A percentile compares a stretch with the other conserved stretches of the same genome.
Conservation (phyloP, 2,888 invertebrate species). For the Hirtodrosophila trivittata region DNA sequence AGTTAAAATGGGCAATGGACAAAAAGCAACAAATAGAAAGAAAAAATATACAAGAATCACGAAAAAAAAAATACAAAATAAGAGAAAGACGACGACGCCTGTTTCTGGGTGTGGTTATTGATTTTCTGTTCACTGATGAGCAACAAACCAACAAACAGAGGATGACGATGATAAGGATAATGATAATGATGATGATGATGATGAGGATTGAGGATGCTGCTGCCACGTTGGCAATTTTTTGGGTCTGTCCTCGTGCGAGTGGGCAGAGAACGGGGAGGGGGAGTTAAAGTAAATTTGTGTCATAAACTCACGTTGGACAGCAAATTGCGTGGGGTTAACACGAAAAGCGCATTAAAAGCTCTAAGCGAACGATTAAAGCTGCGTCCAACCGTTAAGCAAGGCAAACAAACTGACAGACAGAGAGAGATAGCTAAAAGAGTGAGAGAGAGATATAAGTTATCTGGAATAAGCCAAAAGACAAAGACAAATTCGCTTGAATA, state of each 20-base stretch:
- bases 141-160: conserved; percentile 25
- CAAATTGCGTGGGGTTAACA: conserved; percentile 42
- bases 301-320: conserved; percentile 37
- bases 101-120: conserved; percentile 74
- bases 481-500: conserved; percentile 20
- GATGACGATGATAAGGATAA: conserved; percentile 3
- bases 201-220: conserved; percentile 36
- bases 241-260: conserved; percentile 5
- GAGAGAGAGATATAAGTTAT: background rate
- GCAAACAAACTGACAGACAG: background rate
- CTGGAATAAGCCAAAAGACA: conserved; percentile 38
- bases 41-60: background rate
- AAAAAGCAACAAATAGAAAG: conserved; percentile 20
- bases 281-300: conserved; percentile 41
- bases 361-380: conserved; percentile 52
- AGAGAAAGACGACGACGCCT: conserved; percentile 22
- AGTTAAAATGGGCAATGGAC: conserved; percentile 42
- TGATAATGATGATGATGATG: conserved; percentile 31
- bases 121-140: conserved; percentile 67
- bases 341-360: conserved; percentile 62
- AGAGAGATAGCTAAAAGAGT: background rate
- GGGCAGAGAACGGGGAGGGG: background rate
- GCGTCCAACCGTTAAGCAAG: conserved; percentile 4
- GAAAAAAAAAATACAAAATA: background rate
- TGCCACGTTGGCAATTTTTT: conserved; percentile 67